phyloP scores from a whole-genome alignment of 2,113 vertebrate genomes.

The Pollachius pollachius region DNA sequence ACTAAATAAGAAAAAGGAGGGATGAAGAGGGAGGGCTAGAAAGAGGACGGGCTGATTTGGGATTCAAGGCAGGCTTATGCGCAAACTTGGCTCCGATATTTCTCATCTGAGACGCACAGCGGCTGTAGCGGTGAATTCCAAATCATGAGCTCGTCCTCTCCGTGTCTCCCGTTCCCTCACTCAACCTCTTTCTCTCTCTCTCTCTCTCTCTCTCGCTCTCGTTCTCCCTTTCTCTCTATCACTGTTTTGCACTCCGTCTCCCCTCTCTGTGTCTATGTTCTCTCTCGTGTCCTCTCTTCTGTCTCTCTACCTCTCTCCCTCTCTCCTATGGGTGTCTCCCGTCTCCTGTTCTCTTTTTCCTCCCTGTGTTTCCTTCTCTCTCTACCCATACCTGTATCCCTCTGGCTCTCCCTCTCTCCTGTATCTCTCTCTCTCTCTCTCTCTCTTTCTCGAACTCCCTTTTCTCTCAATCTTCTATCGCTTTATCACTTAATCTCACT shows the following conservation, averaged over 20 bases:
- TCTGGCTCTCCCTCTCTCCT: too few species aligned
- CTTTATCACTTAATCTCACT: too few species aligned
- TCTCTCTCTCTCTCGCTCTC: slow-evolving; percentile 23
- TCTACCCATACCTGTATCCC: too few species aligned
- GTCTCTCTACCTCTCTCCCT: slow-evolving; percentile 2
- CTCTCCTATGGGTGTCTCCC: too few species aligned
- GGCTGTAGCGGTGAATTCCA: slow-evolving; percentile 57
- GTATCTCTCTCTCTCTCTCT: too few species aligned
- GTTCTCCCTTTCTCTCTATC: slow-evolving; percentile 29
- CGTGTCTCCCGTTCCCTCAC: neutral
- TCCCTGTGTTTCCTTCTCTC: too few species aligned
- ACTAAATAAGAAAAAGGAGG: too few species aligned
- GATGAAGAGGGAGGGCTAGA: too few species aligned
- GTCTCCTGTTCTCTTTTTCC: too few species aligned
- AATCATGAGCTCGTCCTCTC: slow-evolving; percentile 44
- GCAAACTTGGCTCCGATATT: slow-evolving; percentile 56
- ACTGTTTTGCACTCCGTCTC: too few species aligned
- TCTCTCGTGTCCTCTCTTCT: slow-evolving; percentile 26
- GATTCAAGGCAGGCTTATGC: slow-evolving; percentile 61
- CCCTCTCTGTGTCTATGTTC: neutral
- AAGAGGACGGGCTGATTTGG: slow-evolving; percentile 24
- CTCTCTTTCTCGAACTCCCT: too few species aligned
- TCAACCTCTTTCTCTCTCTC: neutral
- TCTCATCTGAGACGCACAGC: slow-evolving; percentile 36
- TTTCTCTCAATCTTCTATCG: too few species aligned